Evolutionary conservation across 2,888 invertebrate species (phyloP).

Genomic region (Spodoptera picta): DNA sequence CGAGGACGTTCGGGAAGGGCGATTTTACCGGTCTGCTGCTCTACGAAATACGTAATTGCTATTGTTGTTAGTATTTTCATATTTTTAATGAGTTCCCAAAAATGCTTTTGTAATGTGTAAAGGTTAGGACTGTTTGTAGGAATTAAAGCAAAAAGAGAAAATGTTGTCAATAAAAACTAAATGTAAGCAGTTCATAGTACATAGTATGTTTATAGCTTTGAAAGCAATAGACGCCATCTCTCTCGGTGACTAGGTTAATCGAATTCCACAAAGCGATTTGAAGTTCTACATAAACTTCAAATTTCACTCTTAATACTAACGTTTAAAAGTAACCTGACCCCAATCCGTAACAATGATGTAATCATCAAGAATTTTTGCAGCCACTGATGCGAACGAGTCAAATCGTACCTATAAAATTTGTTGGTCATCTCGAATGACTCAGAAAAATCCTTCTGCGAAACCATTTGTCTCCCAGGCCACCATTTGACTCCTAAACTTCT

Average conservation of each 20-base stretch:
- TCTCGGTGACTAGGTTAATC: not conserved
- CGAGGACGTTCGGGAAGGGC: slow-evolving; percentile 6
- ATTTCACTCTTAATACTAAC: slow-evolving; percentile 8
- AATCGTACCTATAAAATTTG: slow-evolving; percentile 32
- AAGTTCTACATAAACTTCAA: slow-evolving; percentile 1
- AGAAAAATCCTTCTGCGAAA: slow-evolving; percentile 57
- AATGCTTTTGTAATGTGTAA: too few species aligned
- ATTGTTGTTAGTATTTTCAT: too few species aligned
- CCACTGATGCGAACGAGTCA: slow-evolving; percentile 25
- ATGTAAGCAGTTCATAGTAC: too few species aligned
- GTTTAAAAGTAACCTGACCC: slow-evolving; percentile 16
- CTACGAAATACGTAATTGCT: too few species aligned
- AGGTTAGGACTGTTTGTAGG: too few species aligned
- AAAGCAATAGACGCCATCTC: too few species aligned
- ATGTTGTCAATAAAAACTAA: too few species aligned
- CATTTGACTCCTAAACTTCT: slow-evolving; percentile 30
- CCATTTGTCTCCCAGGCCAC: slow-evolving; percentile 49
- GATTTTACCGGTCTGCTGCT: slow-evolving; percentile 5
- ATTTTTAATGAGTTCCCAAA: too few species aligned
- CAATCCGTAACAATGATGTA: slow-evolving; percentile 33
- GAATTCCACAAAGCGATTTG: not conserved
- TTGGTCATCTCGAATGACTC: slow-evolving; percentile 53
- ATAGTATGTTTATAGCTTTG: too few species aligned
- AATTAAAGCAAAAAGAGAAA: too few species aligned
- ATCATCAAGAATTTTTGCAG: slow-evolving; percentile 28